Evolutionary conservation across 2,797 vertebrate species (phyloP), one percentile per base, ranked within the genome.

Genomic region (Sibirionetta formosa): DNA sequence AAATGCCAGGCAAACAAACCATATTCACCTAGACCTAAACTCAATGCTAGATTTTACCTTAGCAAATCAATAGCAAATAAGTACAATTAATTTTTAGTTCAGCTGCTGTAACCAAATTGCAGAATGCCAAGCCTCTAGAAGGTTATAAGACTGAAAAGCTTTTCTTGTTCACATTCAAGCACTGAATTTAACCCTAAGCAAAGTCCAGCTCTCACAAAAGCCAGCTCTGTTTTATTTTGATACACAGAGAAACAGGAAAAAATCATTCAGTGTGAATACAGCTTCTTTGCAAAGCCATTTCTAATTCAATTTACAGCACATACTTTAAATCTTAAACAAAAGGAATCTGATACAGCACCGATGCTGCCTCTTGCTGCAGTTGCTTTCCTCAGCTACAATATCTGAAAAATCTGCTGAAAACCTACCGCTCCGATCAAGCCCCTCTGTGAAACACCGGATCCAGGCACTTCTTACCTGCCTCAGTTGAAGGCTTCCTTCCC

Each of bases 401-500:
- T 51, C 50, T 51, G 50, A 51, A 27, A 51, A 51, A 51, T 51
- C 50, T 42, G 95, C 95, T 87, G 94, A 35, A 96, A 97, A 97
- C 82, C 94, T 42, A 26, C 96, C 70, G 93, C 96, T 97, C 97
- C 78, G 82, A 97, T 87, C 97, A 24, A 96, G 90, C 82, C 92
- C 79, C 94, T 93, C 94, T 93, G 91, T 95, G 94, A 88, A 96
- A 90, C 96, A 96, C 31, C 54, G 70, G 36, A 95, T 94, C 29
- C 97, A 90, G 96, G 50, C 97, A 82, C 98, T 94, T 96, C 98
- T 98, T 98, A 99, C 98, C 98, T 99, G 98, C 97, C 97, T 98
- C 98, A 73, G 97, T 58, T 96, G 98, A 97, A 98, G 98, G 98
- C 98, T 98, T 98, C 97, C 98, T 98, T 94, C 98, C 98, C 98